phyloP scores from a whole-genome alignment of 2,888 invertebrate genomes.

The Hydriomena furcata region DNA sequence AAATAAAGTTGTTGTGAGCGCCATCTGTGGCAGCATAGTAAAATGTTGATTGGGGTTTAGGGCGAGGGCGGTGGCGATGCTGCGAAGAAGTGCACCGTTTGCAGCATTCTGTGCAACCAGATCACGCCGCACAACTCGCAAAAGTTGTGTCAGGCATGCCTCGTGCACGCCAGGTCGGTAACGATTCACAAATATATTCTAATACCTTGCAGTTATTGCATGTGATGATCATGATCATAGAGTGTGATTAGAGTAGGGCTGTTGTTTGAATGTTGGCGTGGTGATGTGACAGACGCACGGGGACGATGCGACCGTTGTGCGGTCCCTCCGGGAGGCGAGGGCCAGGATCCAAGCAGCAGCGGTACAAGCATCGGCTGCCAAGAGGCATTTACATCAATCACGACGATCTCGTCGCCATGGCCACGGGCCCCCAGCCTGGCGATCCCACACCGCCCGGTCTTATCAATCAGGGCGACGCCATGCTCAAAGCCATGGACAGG shows the following conservation, averaged over 20 bases:
- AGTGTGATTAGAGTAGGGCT: conserved; percentile 45
- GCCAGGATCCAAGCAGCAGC: conserved; percentile 76
- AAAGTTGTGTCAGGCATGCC: conserved; percentile 82
- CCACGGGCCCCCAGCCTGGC: conserved; percentile 88
- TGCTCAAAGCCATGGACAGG: conserved; percentile 95
- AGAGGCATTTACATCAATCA: conserved; percentile 99
- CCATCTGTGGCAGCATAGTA: conserved; percentile 58
- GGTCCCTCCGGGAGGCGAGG: conserved; percentile 86
- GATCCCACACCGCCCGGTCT: conserved; percentile 76
- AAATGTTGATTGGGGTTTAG: conserved; percentile 78
- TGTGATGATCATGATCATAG: conserved; percentile 44
- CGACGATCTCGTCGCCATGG: conserved; percentile 97
- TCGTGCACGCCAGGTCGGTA: conserved; percentile 85
- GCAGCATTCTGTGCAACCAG: conserved; percentile 80
- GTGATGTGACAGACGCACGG: conserved; percentile 88
- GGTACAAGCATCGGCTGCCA: conserved; percentile 93
- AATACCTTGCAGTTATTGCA: conserved; percentile 48
- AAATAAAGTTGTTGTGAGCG: conserved; percentile 36
- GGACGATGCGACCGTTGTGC: conserved; percentile 90
- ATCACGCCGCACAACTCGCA: conserved; percentile 80
- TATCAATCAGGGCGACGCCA: conserved; percentile 89
- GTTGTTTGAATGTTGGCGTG: conserved; percentile 65
- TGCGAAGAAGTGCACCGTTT: conserved; percentile 78
- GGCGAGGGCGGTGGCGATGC: conserved; percentile 75
- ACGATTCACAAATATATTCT: conserved; percentile 39